Percentiles rank a stretch among this genome's conserved stretches.
phyloP scores from a whole-genome alignment of 2,888 invertebrate genomes.

The Luffia ferchaultella region DNA sequence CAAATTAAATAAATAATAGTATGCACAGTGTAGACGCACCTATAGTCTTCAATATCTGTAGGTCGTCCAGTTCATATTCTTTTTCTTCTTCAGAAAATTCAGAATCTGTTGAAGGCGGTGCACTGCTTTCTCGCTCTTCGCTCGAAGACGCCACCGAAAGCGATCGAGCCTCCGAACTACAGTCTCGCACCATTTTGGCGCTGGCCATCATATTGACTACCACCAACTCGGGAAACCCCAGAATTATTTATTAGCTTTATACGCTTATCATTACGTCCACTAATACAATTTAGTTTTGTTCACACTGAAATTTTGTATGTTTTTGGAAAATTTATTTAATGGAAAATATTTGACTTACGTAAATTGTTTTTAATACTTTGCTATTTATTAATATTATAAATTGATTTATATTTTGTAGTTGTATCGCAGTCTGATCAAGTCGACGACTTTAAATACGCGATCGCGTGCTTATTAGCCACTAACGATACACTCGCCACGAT shows the following conservation, averaged over 20 bases:
- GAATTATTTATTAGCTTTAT: background rate
- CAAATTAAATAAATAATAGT: too few relatives aligned
- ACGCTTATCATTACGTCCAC: background rate
- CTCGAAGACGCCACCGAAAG: conserved; percentile 61
- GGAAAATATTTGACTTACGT: too few relatives aligned
- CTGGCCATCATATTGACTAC: conserved; percentile 60
- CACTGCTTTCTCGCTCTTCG: conserved; percentile 60
- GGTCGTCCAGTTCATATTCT: conserved; percentile 78
- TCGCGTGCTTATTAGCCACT: background rate
- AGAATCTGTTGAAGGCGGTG: conserved; percentile 47
- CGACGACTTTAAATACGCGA: background rate
- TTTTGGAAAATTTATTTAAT: too few relatives aligned
- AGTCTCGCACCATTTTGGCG: conserved; percentile 61
- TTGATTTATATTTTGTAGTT: too few relatives aligned
- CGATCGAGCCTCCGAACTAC: conserved; percentile 58
- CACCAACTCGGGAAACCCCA: conserved; percentile 21
- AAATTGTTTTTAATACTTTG: too few relatives aligned
- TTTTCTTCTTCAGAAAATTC: conserved; percentile 68
- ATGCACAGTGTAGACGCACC: too few relatives aligned
- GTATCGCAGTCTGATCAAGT: background rate
- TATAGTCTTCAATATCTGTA: conserved; percentile 87
- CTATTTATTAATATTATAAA: too few relatives aligned
- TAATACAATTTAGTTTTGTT: background rate
- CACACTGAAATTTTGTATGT: too few relatives aligned
- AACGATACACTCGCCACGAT: background rate